A percentile compares a stretch with the other conserved stretches of the same genome.
phyloP scores from a whole-genome alignment of 2,797 vertebrate species.

The Phalanger gymnotis region DNA sequence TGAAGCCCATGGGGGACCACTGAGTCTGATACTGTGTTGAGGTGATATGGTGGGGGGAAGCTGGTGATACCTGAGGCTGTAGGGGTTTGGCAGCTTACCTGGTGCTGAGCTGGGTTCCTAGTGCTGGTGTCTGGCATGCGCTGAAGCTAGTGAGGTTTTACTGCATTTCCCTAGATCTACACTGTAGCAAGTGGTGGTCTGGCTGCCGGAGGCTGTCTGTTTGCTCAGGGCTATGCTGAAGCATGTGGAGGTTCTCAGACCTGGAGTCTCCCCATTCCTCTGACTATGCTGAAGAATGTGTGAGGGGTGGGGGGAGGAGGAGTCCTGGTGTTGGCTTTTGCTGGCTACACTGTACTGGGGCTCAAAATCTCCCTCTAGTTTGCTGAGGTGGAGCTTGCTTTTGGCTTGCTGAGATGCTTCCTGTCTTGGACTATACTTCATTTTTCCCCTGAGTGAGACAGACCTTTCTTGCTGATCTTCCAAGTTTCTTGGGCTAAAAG shows the following conservation, averaged over 20 bases:
- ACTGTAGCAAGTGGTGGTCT: neutral
- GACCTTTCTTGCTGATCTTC: neutral
- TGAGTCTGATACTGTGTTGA: neutral
- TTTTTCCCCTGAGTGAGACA: neutral
- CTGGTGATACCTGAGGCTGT: neutral
- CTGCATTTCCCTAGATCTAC: neutral
- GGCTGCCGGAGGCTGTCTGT: neutral
- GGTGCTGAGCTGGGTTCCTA: neutral
- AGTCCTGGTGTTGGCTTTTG: neutral
- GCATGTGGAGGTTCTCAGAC: neutral
- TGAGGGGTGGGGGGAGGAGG: too few species aligned
- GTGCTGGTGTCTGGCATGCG: neutral
- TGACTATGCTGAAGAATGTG: neutral
- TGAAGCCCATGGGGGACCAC: too few species aligned
- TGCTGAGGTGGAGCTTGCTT: neutral
- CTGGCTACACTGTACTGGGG: neutral
- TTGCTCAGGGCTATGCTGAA: neutral
- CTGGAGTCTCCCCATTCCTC: neutral
- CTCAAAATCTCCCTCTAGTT: neutral
- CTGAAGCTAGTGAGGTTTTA: neutral
- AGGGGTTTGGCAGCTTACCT: neutral
- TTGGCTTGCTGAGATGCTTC: neutral
- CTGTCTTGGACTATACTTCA: too few species aligned
- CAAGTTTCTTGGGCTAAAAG: neutral
- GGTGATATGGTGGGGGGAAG: too few species aligned